Evolutionary conservation across 2,888 invertebrate species (phyloP).

Genomic region (Eupithecia abbreviata): DNA sequence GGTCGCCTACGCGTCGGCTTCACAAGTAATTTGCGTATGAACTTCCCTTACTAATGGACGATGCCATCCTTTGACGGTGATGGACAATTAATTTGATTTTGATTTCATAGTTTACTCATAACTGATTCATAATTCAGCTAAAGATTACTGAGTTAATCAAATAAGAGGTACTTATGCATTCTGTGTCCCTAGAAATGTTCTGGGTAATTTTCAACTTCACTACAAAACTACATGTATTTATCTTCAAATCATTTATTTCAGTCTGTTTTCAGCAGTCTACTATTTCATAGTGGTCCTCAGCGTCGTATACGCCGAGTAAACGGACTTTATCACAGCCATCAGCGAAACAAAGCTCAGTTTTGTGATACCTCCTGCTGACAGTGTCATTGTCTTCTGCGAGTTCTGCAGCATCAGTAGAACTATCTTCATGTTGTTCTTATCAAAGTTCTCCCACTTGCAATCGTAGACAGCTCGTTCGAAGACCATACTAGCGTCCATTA

Average conservation of each 20-base stretch:
- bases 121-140: background rate
- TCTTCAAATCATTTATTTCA: background rate
- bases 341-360: constrained; percentile 58
- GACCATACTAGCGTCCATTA: constrained; percentile 59
- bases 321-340: constrained; percentile 59
- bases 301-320: constrained; percentile 68
- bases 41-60: background rate
- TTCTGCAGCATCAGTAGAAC: constrained; percentile 61
- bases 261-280: background rate
- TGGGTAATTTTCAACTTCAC: background rate
- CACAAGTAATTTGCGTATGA: background rate
- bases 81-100: constrained; percentile 9
- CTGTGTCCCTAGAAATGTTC: background rate
- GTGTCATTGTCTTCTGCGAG: constrained; percentile 60
- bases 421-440: constrained; percentile 59
- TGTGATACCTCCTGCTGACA: constrained; percentile 66
- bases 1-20: background rate
- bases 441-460: constrained; percentile 69
- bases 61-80: background rate
- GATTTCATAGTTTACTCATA: background rate
- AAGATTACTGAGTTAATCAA: background rate
- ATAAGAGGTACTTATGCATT: background rate
- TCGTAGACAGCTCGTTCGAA: constrained; percentile 64
- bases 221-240: background rate
- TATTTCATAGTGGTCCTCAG: constrained; percentile 55